Conservation (phyloP, 2,888 invertebrate genomes). For the Andrena fulva region DNA sequence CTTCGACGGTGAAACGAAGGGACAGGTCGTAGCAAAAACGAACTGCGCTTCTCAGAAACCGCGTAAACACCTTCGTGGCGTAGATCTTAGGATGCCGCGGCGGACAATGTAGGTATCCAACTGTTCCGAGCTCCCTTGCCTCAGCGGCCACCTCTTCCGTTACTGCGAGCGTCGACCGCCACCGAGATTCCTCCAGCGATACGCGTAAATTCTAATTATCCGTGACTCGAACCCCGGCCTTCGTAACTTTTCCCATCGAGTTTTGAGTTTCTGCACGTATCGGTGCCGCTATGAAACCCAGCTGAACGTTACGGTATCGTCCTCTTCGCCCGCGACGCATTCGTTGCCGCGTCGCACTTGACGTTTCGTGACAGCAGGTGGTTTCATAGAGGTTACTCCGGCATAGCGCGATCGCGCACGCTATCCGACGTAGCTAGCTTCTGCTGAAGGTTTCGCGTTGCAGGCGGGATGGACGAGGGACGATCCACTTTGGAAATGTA, state of each 20-base stretch:
- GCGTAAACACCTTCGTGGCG: constrained; percentile 77
- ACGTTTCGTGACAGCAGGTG: background rate
- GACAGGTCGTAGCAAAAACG: constrained; percentile 73
- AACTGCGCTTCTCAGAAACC: constrained; percentile 78
- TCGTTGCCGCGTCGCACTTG: background rate
- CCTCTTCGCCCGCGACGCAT: background rate
- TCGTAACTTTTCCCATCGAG: constrained; percentile 36
- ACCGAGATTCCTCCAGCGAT: constrained; percentile 46
- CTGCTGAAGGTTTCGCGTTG: constrained; percentile 1
- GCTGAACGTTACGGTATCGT: constrained; percentile 10
- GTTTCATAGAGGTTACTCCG: background rate
- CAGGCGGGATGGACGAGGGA: background rate
- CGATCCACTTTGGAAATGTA: background rate
- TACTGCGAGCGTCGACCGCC: constrained; percentile 16
- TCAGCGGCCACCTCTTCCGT: constrained; percentile 28
- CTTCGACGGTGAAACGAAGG: constrained; percentile 56
- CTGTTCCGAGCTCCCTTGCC: constrained; percentile 44
- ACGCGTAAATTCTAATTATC: constrained; percentile 71
- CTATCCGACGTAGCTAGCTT: background rate
- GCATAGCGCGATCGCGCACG: background rate
- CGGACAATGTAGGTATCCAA: constrained; percentile 62
- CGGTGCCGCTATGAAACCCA: background rate
- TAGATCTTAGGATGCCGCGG: constrained; percentile 78
- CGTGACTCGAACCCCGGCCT: constrained; percentile 38
- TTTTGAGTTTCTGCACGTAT: constrained; percentile 1